Evolutionary conservation across 2,113 vertebrate genomes (phyloP).

Genomic region (Erpornis zantholeuca): DNA sequence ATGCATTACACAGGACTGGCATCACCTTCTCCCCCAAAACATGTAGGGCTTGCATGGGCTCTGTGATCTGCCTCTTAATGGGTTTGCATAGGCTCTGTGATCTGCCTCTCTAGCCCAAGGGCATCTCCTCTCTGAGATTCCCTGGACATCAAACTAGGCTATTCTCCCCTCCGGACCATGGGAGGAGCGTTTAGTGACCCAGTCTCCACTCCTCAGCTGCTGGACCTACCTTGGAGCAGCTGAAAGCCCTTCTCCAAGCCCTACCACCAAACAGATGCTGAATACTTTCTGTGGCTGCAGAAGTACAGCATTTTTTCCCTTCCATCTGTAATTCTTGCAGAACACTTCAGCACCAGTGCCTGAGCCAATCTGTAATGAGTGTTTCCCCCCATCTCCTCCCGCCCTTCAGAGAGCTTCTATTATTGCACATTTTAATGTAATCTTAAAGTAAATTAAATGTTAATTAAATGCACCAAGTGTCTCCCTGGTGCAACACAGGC

Average conservation of each 20-base stretch:
- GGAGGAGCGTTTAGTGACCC: background rate
- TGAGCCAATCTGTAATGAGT: background rate
- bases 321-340: conserved; percentile 30
- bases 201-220: background rate
- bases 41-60: fast-evolving
- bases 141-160: fast-evolving
- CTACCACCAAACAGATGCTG: background rate
- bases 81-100: background rate
- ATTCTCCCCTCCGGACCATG: fast-evolving
- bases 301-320: conserved; percentile 6
- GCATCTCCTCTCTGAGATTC: background rate
- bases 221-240: background rate
- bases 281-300: background rate
- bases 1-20: fast-evolving
- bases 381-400: conserved; percentile 26
- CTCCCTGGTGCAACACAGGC: conserved; percentile 19
- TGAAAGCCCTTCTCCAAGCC: background rate
- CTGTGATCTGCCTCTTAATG: background rate
- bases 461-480: conserved; percentile 60
- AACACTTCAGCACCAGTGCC: conserved; percentile 16
- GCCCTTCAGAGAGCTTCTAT: conserved; percentile 48
- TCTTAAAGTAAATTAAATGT: conserved; percentile 66
- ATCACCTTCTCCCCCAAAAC: background rate
- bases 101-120: background rate
- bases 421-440: conserved; percentile 64